These are phyloP conservation scores for Apodemia hepburni DNA, from an alignment of 2,888 invertebrate species.

Conservation along the genomic window DNA sequence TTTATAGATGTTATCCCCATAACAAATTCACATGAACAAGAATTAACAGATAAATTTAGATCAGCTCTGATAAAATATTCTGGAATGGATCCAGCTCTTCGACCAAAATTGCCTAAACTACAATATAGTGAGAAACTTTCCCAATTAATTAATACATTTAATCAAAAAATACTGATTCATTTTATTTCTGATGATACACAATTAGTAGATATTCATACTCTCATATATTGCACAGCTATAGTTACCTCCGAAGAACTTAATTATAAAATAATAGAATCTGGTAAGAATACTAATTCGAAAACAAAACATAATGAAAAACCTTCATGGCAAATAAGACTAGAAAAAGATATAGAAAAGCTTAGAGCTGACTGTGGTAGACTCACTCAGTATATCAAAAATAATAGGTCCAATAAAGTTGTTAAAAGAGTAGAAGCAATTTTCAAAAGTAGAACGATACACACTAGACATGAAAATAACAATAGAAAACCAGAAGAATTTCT, in stretches of 20 bases:
- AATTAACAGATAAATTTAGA: background rate
- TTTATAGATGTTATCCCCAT: background rate
- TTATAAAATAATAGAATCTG: slow-evolving; percentile 21
- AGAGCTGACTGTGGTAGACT: slow-evolving; percentile 30
- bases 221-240: slow-evolving; percentile 28
- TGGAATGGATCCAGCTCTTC: slow-evolving; percentile 1
- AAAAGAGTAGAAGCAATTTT: slow-evolving; percentile 25
- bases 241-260: slow-evolving; percentile 23
- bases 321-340: slow-evolving; percentile 27
- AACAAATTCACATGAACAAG: background rate
- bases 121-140: slow-evolving; percentile 16
- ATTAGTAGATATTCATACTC: slow-evolving; percentile 23
- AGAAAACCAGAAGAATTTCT: slow-evolving; percentile 29
- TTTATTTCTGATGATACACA: slow-evolving; percentile 12
- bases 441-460: slow-evolving; percentile 20
- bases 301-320: slow-evolving; percentile 20
- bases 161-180: slow-evolving; percentile 14
- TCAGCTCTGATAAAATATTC: background rate
- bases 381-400: slow-evolving; percentile 28
- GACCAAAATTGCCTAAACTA: slow-evolving; percentile 26
- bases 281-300: background rate
- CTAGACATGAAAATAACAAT: slow-evolving; percentile 27
- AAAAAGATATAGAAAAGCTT: slow-evolving; percentile 29
- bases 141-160: slow-evolving; percentile 20
- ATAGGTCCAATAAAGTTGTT: slow-evolving; percentile 27